Evolutionary conservation across 2,888 invertebrate species (phyloP).

Genomic region (Eilema sororculum): DNA sequence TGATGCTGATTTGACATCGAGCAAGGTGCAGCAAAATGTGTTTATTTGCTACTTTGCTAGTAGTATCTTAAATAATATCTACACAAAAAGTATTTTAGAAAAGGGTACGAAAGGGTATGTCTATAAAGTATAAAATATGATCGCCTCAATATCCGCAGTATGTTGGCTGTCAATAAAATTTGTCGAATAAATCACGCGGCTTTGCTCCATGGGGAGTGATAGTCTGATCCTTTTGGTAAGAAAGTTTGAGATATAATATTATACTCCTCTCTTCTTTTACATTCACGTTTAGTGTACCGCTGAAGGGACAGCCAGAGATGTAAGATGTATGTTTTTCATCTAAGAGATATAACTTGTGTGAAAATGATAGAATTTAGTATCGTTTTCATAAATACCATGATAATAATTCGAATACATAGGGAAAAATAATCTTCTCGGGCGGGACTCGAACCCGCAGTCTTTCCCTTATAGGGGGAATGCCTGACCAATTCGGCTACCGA

Average conservation of each 20-base stretch:
- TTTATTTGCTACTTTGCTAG: neutral
- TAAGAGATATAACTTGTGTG: too few relatives aligned
- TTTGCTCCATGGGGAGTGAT: conserved; percentile 53
- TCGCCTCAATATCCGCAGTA: conserved; percentile 53
- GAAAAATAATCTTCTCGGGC: too few relatives aligned
- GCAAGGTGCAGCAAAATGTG: too few relatives aligned
- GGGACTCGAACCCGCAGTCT: too few relatives aligned
- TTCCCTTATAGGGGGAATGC: too few relatives aligned
- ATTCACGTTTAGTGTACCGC: too few relatives aligned
- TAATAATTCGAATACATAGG: too few relatives aligned
- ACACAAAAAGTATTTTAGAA: neutral
- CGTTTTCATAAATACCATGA: too few relatives aligned
- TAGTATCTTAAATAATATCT: neutral
- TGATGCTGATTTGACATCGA: too few relatives aligned
- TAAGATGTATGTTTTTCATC: neutral
- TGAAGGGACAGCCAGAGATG: neutral
- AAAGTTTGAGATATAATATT: conserved; percentile 24
- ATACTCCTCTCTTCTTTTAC: neutral
- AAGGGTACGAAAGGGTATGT: conserved; percentile 31
- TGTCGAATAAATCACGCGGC: conserved; percentile 56
- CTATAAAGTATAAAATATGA: conserved; percentile 67
- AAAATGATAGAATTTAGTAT: too few relatives aligned
- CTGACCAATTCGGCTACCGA: too few relatives aligned
- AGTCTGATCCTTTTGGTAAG: conserved; percentile 50
- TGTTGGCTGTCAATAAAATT: conserved; percentile 59